Conservation (phyloP, 2,113 vertebrate species). For the Ictalurus furcatus region DNA sequence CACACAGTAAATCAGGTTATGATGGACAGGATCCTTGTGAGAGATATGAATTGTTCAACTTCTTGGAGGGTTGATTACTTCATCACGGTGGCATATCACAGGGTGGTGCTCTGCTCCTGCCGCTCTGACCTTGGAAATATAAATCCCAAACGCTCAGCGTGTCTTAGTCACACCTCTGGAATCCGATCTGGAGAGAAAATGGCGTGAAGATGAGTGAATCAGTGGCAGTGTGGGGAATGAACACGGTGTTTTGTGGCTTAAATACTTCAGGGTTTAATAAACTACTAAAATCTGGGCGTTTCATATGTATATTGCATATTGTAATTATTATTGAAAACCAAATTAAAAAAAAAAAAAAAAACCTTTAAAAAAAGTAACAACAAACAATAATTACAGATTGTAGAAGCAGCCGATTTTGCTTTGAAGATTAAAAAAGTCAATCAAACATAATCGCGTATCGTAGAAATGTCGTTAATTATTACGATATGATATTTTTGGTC, state of each 20-base stretch:
- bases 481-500: neutral
- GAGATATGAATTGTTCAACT: neutral
- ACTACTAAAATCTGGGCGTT: neutral
- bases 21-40: neutral
- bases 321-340: too few species aligned
- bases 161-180: conserved; percentile 2
- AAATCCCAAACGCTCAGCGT: neutral
- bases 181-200: conserved; percentile 6
- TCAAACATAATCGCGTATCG: neutral
- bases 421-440: too few species aligned
- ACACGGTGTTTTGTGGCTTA: neutral
- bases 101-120: neutral
- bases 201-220: neutral
- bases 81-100: neutral
- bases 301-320: too few species aligned
- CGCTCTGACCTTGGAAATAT: conserved; percentile 24
- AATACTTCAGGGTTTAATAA: neutral
- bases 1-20: neutral
- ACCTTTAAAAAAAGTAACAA: too few species aligned
- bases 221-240: neutral
- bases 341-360: too few species aligned
- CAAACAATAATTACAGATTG: too few species aligned
- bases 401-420: too few species aligned
- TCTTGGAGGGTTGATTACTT: conserved; percentile 17
- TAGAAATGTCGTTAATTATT: neutral